Evolutionary conservation across 1,140 invertebrate genomes (phyloP).

Genomic region (Drosophila simulans): DNA sequence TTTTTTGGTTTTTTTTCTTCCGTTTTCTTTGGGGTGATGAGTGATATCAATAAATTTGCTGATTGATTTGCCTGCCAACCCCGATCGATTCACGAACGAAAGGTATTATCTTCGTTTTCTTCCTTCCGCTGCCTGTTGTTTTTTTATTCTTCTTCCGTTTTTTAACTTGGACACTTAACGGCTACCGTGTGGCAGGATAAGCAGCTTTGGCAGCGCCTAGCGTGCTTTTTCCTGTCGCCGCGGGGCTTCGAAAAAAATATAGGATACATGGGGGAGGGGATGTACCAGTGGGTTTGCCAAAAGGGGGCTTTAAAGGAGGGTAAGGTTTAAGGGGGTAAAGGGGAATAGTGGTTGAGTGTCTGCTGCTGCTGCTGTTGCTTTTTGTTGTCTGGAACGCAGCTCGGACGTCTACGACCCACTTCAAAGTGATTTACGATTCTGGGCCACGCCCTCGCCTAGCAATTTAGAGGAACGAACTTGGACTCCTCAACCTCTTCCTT

Average conservation of each 20-base stretch:
- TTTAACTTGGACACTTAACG: constrained; percentile 59
- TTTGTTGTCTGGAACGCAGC: constrained; percentile 68
- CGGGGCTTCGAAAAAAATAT: constrained; percentile 42
- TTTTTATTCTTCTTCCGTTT: neutral
- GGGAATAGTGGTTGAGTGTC: constrained; percentile 4
- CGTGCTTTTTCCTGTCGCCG: constrained; percentile 74
- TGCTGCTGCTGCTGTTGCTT: constrained; percentile 34
- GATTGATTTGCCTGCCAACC: constrained; percentile 57
- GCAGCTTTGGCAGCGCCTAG: constrained; percentile 67
- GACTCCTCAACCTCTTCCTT: constrained; percentile 27
- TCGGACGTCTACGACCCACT: constrained; percentile 84
- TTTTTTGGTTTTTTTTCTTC: too few relatives aligned
- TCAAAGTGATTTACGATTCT: constrained; percentile 85
- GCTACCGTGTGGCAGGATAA: constrained; percentile 77
- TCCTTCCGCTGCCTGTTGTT: constrained; percentile 14
- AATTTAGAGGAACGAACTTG: constrained; percentile 75
- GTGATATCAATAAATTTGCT: constrained; percentile 61
- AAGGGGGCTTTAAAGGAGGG: neutral
- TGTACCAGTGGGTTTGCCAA: neutral
- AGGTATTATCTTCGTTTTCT: constrained; percentile 33
- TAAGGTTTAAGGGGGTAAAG: too few relatives aligned
- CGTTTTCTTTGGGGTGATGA: constrained; percentile 10
- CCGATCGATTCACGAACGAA: constrained; percentile 1
- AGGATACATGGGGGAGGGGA: neutral
- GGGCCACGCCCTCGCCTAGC: constrained; percentile 82